phyloP scores from a whole-genome alignment of 2,888 invertebrate genomes.

The Sphinx pinastri region DNA sequence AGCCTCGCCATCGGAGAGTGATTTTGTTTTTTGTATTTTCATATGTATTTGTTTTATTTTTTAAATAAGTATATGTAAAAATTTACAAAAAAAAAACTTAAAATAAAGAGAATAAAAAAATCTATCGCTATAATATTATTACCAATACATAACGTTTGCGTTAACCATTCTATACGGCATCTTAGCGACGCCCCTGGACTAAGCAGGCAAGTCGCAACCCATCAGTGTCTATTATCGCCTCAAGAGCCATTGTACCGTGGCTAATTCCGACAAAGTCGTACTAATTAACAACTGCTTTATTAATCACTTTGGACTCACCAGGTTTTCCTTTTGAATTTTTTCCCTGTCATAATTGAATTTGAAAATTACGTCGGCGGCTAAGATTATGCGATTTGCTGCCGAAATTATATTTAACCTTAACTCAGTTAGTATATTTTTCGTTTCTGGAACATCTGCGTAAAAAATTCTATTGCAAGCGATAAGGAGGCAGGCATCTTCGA shows the following conservation, averaged over 20 bases:
- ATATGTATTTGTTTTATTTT: no score
- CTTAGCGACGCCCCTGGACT: no score
- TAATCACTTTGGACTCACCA: constrained; percentile 60
- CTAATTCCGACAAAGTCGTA: constrained; percentile 62
- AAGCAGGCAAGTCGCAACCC: no score
- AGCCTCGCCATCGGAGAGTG: no score
- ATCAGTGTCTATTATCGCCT: not conserved
- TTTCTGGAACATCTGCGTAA: not conserved
- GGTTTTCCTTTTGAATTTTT: constrained; percentile 36
- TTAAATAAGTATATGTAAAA: no score
- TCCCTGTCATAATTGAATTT: constrained; percentile 38
- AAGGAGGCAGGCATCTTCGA: not conserved
- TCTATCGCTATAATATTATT: no score
- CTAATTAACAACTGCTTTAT: constrained; percentile 73
- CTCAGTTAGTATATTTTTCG: not conserved
- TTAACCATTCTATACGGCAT: no score
- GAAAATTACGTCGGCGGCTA: constrained; percentile 34
- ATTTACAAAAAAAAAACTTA: no score
- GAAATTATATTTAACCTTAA: constrained; percentile 16
- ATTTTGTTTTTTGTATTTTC: no score
- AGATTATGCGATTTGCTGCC: constrained; percentile 20
- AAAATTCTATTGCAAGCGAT: not conserved
- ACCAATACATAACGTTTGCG: no score
- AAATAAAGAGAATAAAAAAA: no score
- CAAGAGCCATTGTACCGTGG: constrained; percentile 34